Conservation (phyloP, 2,888 invertebrate species). For the Megamerina dolium region DNA sequence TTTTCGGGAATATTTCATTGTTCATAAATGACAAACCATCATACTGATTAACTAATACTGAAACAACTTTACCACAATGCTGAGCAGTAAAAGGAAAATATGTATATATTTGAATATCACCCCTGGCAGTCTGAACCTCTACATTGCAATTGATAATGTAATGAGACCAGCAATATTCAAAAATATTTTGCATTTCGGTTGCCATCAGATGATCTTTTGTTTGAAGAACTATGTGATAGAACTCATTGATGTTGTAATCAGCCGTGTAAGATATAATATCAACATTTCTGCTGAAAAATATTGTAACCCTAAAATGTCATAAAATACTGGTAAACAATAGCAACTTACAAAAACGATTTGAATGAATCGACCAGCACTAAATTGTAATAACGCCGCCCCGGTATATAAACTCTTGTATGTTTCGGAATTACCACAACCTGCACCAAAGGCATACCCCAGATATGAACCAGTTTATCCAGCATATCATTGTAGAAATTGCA, state of each 20-base stretch:
- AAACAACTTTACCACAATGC: constrained; percentile 19
- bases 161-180: constrained; percentile 35
- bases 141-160: constrained; percentile 35
- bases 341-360: constrained; percentile 29
- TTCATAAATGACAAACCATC: constrained; percentile 18
- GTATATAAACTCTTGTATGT: not conserved
- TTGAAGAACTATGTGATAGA: constrained; percentile 33
- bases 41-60: constrained; percentile 24
- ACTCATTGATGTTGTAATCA: constrained; percentile 31
- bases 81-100: constrained; percentile 29
- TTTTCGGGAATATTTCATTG: constrained; percentile 26
- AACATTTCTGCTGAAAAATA: constrained; percentile 20
- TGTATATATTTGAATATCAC: constrained; percentile 30
- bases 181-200: constrained; percentile 28
- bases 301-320: not conserved
- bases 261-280: constrained; percentile 27
- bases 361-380: constrained; percentile 28
- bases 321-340: too few species aligned
- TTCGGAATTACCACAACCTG: not conserved
- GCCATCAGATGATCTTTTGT: constrained; percentile 19
- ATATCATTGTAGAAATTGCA: constrained; percentile 5
- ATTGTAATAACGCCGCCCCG: not conserved
- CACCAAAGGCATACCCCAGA: not conserved
- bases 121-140: constrained; percentile 29
- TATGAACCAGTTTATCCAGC: constrained; percentile 1